Conservation (phyloP, 2,113 vertebrate species). For the Ophiodon elongatus region DNA sequence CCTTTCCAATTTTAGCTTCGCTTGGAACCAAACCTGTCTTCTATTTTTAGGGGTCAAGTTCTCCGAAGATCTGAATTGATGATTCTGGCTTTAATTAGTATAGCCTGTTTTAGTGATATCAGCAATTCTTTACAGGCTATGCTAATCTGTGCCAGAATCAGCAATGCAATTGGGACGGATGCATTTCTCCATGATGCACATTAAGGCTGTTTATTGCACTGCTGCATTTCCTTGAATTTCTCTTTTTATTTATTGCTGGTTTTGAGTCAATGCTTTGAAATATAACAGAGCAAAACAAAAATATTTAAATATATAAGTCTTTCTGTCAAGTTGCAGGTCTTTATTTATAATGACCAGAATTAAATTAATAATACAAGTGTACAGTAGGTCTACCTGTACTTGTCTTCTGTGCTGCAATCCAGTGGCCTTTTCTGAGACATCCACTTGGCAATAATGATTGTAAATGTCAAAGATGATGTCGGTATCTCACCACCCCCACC, state of each 20-base stretch:
- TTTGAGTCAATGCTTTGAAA: conserved; percentile 42
- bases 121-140: conserved; percentile 90
- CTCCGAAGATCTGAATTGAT: conserved; percentile 83
- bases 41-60: conserved; percentile 61
- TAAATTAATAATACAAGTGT: conserved; percentile 13
- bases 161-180: conserved; percentile 83
- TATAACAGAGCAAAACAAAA: conserved; percentile 8
- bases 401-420: conserved; percentile 32
- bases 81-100: conserved; percentile 91
- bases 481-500: conserved; percentile 21
- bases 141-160: conserved; percentile 90
- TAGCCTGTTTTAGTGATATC: conserved; percentile 90
- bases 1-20: conserved; percentile 56
- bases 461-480: conserved; percentile 70
- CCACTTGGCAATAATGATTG: conserved; percentile 37
- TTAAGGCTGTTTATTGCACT: conserved; percentile 30
- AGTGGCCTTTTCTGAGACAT: conserved; percentile 40
- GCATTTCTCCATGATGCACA: conserved; percentile 60
- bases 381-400: background rate
- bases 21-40: conserved; percentile 45
- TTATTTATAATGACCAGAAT: conserved; percentile 31
- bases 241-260: conserved; percentile 26
- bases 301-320: no score
- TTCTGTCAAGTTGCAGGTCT: conserved; percentile 28
- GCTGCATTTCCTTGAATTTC: conserved; percentile 24